These are phyloP conservation scores for Hydrotaea diabolus DNA, from an alignment of 2,888 invertebrate species.

Conservation along the genomic window DNA sequence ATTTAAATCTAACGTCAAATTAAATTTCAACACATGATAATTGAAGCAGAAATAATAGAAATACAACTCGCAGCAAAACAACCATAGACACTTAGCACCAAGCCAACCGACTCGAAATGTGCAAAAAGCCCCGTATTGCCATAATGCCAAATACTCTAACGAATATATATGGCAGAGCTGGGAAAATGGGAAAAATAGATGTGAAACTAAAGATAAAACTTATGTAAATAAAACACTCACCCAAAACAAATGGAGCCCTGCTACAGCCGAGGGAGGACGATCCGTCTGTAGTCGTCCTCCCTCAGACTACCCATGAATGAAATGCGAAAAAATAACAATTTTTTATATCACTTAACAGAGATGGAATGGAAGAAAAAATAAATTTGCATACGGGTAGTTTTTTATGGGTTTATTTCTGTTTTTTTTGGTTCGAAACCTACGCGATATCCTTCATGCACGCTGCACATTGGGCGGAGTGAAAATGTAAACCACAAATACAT, in stretches of 20 bases:
- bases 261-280: background rate
- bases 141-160: background rate
- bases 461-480: background rate
- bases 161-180: background rate
- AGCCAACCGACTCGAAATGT: background rate
- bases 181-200: background rate
- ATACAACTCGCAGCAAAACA: background rate
- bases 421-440: background rate
- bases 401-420: conserved; percentile 5
- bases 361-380: background rate
- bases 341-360: conserved; percentile 17
- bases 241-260: background rate
- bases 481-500: conserved; percentile 29
- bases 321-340: conserved; percentile 20
- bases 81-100: background rate
- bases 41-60: background rate
- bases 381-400: conserved; percentile 30
- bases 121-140: background rate
- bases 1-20: conserved; percentile 43
- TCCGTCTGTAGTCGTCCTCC: background rate
- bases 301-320: background rate
- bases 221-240: conserved; percentile 25
- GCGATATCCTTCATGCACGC: background rate
- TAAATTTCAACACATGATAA: conserved; percentile 51
- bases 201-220: conserved; percentile 29